Percentiles rank a stretch among this genome's conserved stretches.
phyloP scores from a whole-genome alignment of 2,113 vertebrate species.

The Apodemus speciosus region DNA sequence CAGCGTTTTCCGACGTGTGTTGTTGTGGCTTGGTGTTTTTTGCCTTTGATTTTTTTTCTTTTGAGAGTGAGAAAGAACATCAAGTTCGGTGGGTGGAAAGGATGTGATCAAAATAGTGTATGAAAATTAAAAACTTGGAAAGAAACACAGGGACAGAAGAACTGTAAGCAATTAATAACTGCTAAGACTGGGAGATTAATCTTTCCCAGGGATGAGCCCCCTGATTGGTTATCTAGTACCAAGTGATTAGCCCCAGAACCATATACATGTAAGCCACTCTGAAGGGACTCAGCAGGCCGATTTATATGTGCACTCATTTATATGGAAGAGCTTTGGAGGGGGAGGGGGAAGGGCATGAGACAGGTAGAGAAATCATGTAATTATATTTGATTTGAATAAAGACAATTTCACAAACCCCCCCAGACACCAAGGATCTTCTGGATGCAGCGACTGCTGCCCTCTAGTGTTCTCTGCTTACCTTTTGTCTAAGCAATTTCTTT shows the following conservation, averaged over 20 bases:
- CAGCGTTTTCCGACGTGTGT: not conserved
- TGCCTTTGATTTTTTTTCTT: not conserved
- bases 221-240: not conserved
- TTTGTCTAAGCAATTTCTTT: not conserved
- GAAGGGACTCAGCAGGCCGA: not conserved
- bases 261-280: not conserved
- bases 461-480: not conserved
- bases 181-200: not conserved
- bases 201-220: not conserved
- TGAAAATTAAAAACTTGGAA: not conserved
- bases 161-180: not conserved
- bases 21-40: not conserved
- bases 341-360: not conserved
- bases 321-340: not conserved
- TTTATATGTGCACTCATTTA: not conserved
- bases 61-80: not conserved
- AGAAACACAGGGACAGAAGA: not conserved
- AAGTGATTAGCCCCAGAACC: not conserved
- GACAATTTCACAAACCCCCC: not conserved
- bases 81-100: not conserved
- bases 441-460: not conserved
- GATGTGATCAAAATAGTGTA: not conserved
- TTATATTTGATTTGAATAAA: not conserved
- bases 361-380: not conserved
- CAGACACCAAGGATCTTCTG: not conserved